Evolutionary conservation across 2,113 vertebrate species (phyloP).

Genomic region (Tiliqua scincoides): DNA sequence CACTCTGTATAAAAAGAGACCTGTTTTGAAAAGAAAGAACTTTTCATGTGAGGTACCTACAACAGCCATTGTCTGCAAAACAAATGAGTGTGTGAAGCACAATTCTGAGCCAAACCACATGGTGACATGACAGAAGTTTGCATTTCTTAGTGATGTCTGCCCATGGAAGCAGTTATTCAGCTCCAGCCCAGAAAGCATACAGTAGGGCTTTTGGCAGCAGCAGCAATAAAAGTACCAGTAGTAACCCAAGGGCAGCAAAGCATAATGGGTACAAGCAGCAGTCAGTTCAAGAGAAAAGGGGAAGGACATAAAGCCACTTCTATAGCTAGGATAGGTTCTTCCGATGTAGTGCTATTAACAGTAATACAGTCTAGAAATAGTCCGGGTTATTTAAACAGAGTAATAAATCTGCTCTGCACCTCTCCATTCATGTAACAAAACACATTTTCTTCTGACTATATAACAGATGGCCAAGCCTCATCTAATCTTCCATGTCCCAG

Average conservation of each 20-base stretch:
- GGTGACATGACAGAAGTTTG: neutral
- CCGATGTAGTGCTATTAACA: neutral
- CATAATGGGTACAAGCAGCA: neutral
- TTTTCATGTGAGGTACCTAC: constrained; percentile 26
- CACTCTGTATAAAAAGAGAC: constrained; percentile 83
- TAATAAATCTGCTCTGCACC: neutral
- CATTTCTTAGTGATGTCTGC: neutral
- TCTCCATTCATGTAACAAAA: neutral
- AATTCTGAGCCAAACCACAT: neutral
- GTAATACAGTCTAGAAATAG: neutral
- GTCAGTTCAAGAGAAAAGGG: neutral
- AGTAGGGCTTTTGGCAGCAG: neutral
- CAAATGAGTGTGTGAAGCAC: neutral
- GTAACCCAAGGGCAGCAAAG: neutral
- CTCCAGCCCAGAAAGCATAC: neutral
- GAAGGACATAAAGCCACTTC: neutral
- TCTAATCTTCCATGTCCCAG: neutral
- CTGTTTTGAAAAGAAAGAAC: constrained; percentile 74
- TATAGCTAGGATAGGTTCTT: neutral
- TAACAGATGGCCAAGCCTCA: constrained; percentile 14
- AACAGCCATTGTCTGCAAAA: constrained; percentile 43
- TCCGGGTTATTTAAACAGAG: neutral
- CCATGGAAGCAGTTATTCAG: constrained; percentile 1
- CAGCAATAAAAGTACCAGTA: neutral
- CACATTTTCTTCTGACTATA: neutral